Base-by-base conservation (phyloP, 1,140 invertebrate species). In the Eumeta japonica region DNA sequence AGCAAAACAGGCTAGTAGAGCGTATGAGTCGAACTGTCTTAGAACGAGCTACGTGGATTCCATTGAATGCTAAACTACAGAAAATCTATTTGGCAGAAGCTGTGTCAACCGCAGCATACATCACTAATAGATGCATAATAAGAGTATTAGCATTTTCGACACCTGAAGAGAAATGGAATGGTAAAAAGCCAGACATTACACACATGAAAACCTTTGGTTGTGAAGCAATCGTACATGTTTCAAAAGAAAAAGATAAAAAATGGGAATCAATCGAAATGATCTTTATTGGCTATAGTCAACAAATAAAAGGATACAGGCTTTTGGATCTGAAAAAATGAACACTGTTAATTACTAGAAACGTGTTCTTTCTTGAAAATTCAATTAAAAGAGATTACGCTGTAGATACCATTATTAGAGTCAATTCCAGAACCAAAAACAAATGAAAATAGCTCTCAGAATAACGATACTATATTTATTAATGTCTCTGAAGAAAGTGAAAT, bases 201-300 rank as follows among this genome's bases (percentile, higher is more conserved):
- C 43, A 76, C 42, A 36, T 76, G 9, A 49, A 48, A 41, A 42
- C 59, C 9, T 77, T 79, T 55, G 72, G 74, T 10, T 63, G 55
- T 29, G 35, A 48, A 36, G 56, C 53, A 18, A 66, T 51, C 46
- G 57, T 55, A 0, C 61, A 62, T 20, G 40, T 68, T 28, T 57
- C 56, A 28, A 51, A 48, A n/a, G 16, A 51, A 16, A 43, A 46
- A 18, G 40, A 45, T 41, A 39, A 35, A 28, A 73, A 66, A 44
- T 58, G 50, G 28, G 57, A 66, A 32, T 7, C 43, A 5, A 70
- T 62, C 19, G 13, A 29, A 27, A 18, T 10, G 16, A 39, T 43
- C 13, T 47, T 46, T 37, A 34, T 43, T 10, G 37, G 41, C 10
- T 43, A 47, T 40, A 12, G 33, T 27, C 37, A 37, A 16, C 3